Evolutionary conservation across 1,140 invertebrate genomes (phyloP).

Genomic region (Hetaerina americana): DNA sequence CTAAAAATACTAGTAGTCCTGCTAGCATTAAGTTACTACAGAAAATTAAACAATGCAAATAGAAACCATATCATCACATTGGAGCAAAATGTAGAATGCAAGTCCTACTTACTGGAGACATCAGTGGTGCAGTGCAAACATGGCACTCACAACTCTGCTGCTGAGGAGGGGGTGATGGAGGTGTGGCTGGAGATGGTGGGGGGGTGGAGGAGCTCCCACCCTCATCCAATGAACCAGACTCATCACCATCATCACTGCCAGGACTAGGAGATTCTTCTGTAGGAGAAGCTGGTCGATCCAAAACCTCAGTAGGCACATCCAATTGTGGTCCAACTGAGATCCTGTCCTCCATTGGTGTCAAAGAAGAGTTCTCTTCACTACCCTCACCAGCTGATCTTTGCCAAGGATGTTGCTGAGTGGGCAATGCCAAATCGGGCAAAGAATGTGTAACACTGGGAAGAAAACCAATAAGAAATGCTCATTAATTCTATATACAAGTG

Average conservation of each 20-base stretch:
- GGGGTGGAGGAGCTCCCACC: background rate
- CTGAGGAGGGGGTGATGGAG: background rate
- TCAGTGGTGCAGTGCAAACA: conserved; percentile 19
- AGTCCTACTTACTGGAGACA: background rate
- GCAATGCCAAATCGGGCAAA: background rate
- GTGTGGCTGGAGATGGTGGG: background rate
- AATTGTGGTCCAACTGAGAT: background rate
- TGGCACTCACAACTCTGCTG: conserved; percentile 20
- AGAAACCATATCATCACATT: too few species aligned
- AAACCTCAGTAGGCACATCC: background rate
- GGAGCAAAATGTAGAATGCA: too few species aligned
- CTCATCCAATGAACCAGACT: background rate
- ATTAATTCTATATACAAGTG: too few species aligned
- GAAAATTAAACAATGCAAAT: too few species aligned
- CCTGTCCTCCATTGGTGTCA: background rate
- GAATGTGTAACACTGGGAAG: background rate
- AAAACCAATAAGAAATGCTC: too few species aligned
- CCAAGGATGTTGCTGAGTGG: background rate
- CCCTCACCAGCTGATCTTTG: background rate
- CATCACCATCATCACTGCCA: background rate
- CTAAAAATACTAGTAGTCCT: conserved; percentile 6
- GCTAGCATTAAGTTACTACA: too few species aligned
- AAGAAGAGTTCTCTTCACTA: background rate
- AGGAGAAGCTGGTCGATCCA: background rate
- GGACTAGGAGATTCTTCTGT: background rate